Base-by-base conservation (phyloP, 2,797 vertebrate species). In the Sylvilagus floridanus region DNA sequence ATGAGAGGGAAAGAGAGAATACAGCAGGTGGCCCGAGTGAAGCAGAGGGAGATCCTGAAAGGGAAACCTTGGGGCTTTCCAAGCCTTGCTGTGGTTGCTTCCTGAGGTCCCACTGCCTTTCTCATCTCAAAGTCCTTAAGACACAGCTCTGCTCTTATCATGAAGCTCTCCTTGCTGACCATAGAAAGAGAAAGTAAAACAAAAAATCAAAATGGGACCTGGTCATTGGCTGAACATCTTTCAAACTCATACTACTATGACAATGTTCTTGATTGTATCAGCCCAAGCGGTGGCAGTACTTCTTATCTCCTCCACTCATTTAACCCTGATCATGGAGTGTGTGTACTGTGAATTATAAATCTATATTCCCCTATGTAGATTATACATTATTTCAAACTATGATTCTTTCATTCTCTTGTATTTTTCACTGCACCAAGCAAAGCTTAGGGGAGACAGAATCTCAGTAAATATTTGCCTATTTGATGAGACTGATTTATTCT, bases 151-250 rank as follows among this genome's bases (percentile, higher is more conserved):
- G 0, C n/a, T 79, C 72, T 90, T 62, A 28, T 17, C 54, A 72
- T 60, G 79, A 88, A 89, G 28, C 24, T 42, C 16, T 24, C 2
- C 17, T 79, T 35, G 0, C 37, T 91, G 69, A 78, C 22, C 90
- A 78, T 54, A 83, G 83, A 92, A 77, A 93, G 52, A 82, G 71
- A 94, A 90, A 97, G 71, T 52, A 66, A 93, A 95, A 94, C 57
- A 66, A 89, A 66, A 92, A 88, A 47, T 10, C 9, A 92, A 60
- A 76, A 32, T 11, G 32, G 73, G 50, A 63, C 9, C 42, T 2
- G 22, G 62, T 91, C 35, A 84, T 91, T 88, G 81, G 91, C 82
- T 85, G 32, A 47, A 50, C 28, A 57, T 32, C 63, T n/a, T 75
- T 89, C 21, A 87, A 84, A 37, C 14, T 86, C 42, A 54, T 69